Evolutionary conservation across 2,888 invertebrate species (phyloP).

Genomic region (Plutella xylostella): DNA sequence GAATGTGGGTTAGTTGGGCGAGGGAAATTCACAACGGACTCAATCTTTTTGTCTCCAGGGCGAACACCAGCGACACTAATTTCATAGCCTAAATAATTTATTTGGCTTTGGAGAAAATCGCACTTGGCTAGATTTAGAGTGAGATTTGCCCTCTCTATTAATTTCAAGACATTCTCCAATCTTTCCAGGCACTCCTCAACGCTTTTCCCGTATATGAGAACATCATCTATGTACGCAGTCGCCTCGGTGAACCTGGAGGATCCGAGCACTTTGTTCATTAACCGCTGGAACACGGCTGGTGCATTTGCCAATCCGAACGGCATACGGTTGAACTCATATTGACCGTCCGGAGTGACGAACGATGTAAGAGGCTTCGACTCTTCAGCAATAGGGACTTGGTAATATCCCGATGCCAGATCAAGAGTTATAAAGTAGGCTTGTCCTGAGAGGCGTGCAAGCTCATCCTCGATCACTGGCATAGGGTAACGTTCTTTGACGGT

Average conservation of each 20-base stretch:
- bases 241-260: background rate
- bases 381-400: no score
- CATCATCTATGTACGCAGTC: slow-evolving; percentile 2
- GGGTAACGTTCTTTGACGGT: no score
- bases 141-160: background rate
- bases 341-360: no score
- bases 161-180: background rate
- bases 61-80: background rate
- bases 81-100: slow-evolving; percentile 4
- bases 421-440: no score
- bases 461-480: no score
- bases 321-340: no score
- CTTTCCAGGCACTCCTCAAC: background rate
- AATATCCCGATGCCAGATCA: no score
- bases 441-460: no score
- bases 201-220: background rate
- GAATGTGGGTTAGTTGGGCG: background rate
- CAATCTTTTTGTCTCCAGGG: background rate
- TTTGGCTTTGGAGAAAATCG: background rate
- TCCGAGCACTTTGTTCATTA: background rate
- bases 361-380: no score
- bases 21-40: background rate
- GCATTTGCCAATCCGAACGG: no score
- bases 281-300: no score
- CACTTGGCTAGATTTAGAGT: background rate